Percentiles rank a stretch among this genome's conserved stretches.
phyloP scores from a whole-genome alignment of 2,113 vertebrate genomes.

The human region GRCh38 chr7:94301001-94301500 shows the following conservation, averaged over 20 bases:
- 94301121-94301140: conserved; percentile 66
- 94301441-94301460: neutral
- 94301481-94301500: neutral
- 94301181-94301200: conserved; percentile 48
- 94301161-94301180: conserved; percentile 41
- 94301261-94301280: neutral
- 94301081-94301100: neutral
- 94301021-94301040: neutral
- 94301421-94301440: neutral
- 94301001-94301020: neutral
- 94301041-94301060: neutral
- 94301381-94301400: neutral
- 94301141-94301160: fast-evolving
- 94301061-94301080: neutral
- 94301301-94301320: neutral
- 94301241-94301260: neutral
- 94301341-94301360: neutral
- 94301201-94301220: conserved; percentile 56
- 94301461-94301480: neutral
- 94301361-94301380: conserved; percentile 31
- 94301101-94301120: neutral
- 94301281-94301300: neutral
- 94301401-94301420: neutral
- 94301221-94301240: neutral
- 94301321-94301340: neutral